Percentiles rank a stretch among this genome's conserved stretches.
Evolutionary conservation across 2,113 vertebrate species (phyloP).

Genomic region (Ammodytes marinus): DNA sequence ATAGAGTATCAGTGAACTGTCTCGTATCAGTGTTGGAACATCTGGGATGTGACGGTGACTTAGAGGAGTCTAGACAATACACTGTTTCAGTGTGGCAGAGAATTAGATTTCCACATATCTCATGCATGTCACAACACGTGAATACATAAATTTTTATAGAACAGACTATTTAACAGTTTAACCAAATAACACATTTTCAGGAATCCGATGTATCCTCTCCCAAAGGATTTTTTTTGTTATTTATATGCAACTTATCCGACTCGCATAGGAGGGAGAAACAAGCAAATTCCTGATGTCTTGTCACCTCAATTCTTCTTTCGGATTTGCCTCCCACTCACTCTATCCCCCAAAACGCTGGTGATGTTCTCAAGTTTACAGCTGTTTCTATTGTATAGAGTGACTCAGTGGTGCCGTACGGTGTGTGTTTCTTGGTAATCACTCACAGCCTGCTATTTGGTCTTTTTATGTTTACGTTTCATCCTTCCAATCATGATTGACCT

Average conservation of each 20-base stretch:
- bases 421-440: slow-evolving; percentile 48
- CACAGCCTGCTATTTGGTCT: slow-evolving; percentile 7
- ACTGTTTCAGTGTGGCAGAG: background rate
- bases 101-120: background rate
- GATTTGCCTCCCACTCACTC: slow-evolving; percentile 5
- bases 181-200: slow-evolving; percentile 43
- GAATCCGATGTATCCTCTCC: slow-evolving; percentile 21
- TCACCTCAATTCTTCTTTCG: background rate
- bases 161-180: slow-evolving; percentile 3
- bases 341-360: slow-evolving; percentile 32
- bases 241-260: slow-evolving; percentile 40
- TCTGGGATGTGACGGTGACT: slow-evolving; percentile 5
- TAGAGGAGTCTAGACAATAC: background rate
- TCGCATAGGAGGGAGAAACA: background rate
- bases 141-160: background rate
- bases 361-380: slow-evolving; percentile 67
- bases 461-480: slow-evolving; percentile 43
- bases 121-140: background rate
- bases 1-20: slow-evolving; percentile 8
- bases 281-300: slow-evolving; percentile 17
- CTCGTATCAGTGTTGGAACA: slow-evolving; percentile 41
- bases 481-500: slow-evolving; percentile 39
- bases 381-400: slow-evolving; percentile 53
- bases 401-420: slow-evolving; percentile 45
- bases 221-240: slow-evolving; percentile 15